A percentile compares a stretch with the other conserved stretches of the same genome.
phyloP scores from a whole-genome alignment of 1,140 invertebrate species.

The Hesperophylax magnus region DNA sequence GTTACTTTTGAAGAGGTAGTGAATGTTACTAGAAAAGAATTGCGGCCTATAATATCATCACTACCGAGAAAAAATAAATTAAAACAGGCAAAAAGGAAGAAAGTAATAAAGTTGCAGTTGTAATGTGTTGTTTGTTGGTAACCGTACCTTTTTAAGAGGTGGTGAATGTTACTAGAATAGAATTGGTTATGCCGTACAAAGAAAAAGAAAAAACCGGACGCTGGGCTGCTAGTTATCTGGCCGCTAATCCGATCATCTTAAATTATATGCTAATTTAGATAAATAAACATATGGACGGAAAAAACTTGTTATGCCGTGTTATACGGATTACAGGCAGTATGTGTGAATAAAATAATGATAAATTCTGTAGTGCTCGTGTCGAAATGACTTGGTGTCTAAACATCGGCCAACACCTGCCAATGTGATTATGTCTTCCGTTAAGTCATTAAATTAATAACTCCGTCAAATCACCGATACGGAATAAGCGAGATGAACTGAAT shows the following conservation, averaged over 20 bases:
- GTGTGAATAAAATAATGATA: slow-evolving; percentile 30
- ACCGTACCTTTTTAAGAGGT: neutral
- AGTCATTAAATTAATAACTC: too few relatives aligned
- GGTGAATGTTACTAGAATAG: neutral
- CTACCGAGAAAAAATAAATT: too few relatives aligned
- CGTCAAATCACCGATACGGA: too few relatives aligned
- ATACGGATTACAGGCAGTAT: slow-evolving; percentile 14
- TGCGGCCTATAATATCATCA: too few relatives aligned
- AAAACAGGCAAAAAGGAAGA: too few relatives aligned
- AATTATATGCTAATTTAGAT: slow-evolving; percentile 38
- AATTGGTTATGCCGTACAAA: neutral
- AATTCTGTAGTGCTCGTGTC: slow-evolving; percentile 17
- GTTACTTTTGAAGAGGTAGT: too few relatives aligned
- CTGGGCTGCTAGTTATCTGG: neutral
- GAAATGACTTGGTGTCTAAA: slow-evolving; percentile 6
- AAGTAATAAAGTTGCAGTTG: too few relatives aligned
- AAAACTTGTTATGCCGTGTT: slow-evolving; percentile 25
- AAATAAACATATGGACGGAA: slow-evolving; percentile 29
- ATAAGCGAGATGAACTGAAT: too few relatives aligned
- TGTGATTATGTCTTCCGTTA: neutral
- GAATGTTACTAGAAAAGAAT: too few relatives aligned
- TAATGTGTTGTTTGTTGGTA: too few relatives aligned
- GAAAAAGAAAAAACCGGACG: slow-evolving; percentile 2
- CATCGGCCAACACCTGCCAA: slow-evolving; percentile 15
- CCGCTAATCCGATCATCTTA: slow-evolving; percentile 31